Evolutionary conservation across 2,888 invertebrate species (phyloP).

Genomic region (Serrognathus titanus): DNA sequence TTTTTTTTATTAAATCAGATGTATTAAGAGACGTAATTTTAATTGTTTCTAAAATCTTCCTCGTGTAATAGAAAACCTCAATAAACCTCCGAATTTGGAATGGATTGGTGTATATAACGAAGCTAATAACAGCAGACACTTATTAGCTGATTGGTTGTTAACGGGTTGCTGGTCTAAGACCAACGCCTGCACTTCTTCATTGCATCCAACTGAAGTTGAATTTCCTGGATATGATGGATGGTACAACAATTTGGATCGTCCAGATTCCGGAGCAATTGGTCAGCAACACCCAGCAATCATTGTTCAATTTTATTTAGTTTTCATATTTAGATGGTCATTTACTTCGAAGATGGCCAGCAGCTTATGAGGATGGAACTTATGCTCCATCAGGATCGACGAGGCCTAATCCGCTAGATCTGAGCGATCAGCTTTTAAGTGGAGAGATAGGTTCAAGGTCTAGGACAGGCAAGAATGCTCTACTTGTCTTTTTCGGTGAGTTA

Average conservation of each 20-base stretch:
- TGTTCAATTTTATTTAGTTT: slow-evolving; percentile 8
- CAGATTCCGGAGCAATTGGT: slow-evolving; percentile 46
- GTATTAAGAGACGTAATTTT: too few species aligned
- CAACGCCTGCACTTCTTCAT: neutral
- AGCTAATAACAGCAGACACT: neutral
- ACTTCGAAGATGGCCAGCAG: slow-evolving; percentile 53
- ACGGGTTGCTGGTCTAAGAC: slow-evolving; percentile 6
- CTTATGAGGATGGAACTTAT: slow-evolving; percentile 57
- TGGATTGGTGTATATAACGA: neutral
- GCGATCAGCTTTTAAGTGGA: slow-evolving; percentile 50
- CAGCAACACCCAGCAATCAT: slow-evolving; percentile 6
- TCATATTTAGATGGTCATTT: slow-evolving; percentile 50
- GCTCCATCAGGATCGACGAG: slow-evolving; percentile 49
- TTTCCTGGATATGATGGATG: slow-evolving; percentile 48
- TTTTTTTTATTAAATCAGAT: too few species aligned
- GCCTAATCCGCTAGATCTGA: slow-evolving; percentile 55
- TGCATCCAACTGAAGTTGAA: slow-evolving; percentile 30
- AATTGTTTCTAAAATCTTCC: too few species aligned
- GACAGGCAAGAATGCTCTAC: slow-evolving; percentile 54
- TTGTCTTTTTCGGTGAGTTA: slow-evolving; percentile 58
- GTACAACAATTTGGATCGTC: slow-evolving; percentile 45
- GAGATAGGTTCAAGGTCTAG: slow-evolving; percentile 45
- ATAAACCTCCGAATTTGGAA: too few species aligned
- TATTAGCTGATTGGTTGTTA: slow-evolving; percentile 6
- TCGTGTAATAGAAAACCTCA: too few species aligned